Conservation (phyloP, 1,140 invertebrate genomes). For the Drosophila triauraria region DNA sequence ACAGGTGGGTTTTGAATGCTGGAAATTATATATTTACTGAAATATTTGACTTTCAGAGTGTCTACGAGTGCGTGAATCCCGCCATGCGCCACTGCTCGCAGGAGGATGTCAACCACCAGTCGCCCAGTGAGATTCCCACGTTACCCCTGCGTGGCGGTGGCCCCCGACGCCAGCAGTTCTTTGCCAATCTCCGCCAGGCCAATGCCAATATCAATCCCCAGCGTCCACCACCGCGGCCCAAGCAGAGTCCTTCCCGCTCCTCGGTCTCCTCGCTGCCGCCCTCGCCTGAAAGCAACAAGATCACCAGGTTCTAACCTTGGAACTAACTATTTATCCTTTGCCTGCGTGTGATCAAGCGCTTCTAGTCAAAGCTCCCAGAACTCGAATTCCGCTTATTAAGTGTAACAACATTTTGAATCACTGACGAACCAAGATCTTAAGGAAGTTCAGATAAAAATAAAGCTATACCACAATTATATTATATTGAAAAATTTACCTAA, state of each 20-base stretch:
- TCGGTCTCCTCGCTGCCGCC: constrained; percentile 75
- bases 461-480: constrained; percentile 6
- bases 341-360: constrained; percentile 12
- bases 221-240: constrained; percentile 70
- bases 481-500: too few species aligned
- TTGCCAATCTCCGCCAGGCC: constrained; percentile 83
- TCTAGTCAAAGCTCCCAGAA: constrained; percentile 70
- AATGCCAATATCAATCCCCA: constrained; percentile 81
- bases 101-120: constrained; percentile 76
- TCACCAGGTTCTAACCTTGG: constrained; percentile 69
- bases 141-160: constrained; percentile 79
- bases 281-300: constrained; percentile 78
- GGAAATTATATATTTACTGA: not conserved
- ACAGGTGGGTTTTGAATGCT: constrained; percentile 52
- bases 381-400: constrained; percentile 41
- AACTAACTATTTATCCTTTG: not conserved
- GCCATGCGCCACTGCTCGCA: constrained; percentile 80
- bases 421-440: constrained; percentile 43
- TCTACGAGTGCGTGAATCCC: constrained; percentile 85
- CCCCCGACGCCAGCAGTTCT: constrained; percentile 77
- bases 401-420: constrained; percentile 27
- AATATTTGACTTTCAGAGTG: constrained; percentile 54
- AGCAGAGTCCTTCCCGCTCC: constrained; percentile 70
- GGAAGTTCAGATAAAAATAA: constrained; percentile 37
- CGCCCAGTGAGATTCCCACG: constrained; percentile 84